These are phyloP conservation scores for Scortum barcoo DNA, from an alignment of 2,113 vertebrate species.

Conservation along the genomic window DNA sequence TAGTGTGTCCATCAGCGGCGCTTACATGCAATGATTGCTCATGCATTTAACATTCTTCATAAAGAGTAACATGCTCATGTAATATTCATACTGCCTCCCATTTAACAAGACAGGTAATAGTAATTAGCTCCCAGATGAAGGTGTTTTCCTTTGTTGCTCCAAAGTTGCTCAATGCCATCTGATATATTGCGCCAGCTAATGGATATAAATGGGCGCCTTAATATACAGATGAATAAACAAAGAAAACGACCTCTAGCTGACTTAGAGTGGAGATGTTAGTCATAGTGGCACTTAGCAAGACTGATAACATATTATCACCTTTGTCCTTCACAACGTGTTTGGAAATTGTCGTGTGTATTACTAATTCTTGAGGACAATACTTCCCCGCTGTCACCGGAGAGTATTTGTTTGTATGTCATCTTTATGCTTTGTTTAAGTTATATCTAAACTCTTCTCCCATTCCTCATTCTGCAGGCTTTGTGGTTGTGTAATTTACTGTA, in stretches of 20 bases:
- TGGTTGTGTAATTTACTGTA: not conserved
- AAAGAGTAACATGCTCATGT: constrained; percentile 54
- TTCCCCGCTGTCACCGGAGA: constrained; percentile 20
- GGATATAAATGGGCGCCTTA: constrained; percentile 68
- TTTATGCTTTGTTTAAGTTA: constrained; percentile 22
- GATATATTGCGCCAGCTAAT: constrained; percentile 63
- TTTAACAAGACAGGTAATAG: constrained; percentile 77
- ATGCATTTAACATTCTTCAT: not conserved
- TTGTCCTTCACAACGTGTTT: constrained; percentile 61
- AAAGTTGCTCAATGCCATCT: constrained; percentile 64
- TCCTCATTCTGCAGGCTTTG: not conserved
- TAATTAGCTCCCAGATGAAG: constrained; percentile 68
- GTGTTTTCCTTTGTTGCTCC: constrained; percentile 66
- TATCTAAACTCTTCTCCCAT: not conserved
- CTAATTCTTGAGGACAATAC: constrained; percentile 47
- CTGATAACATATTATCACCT: constrained; percentile 65
- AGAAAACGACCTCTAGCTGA: constrained; percentile 64
- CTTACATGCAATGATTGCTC: not conserved
- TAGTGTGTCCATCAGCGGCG: not conserved
- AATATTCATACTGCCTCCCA: constrained; percentile 66
- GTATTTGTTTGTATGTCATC: constrained; percentile 24
- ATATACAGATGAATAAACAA: constrained; percentile 71
- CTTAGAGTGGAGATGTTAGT: constrained; percentile 51
- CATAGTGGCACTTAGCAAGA: constrained; percentile 55
- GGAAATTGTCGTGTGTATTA: constrained; percentile 31